These are phyloP conservation scores for Hedya salicella DNA, from an alignment of 2,888 invertebrate species.

Conservation along the genomic window DNA sequence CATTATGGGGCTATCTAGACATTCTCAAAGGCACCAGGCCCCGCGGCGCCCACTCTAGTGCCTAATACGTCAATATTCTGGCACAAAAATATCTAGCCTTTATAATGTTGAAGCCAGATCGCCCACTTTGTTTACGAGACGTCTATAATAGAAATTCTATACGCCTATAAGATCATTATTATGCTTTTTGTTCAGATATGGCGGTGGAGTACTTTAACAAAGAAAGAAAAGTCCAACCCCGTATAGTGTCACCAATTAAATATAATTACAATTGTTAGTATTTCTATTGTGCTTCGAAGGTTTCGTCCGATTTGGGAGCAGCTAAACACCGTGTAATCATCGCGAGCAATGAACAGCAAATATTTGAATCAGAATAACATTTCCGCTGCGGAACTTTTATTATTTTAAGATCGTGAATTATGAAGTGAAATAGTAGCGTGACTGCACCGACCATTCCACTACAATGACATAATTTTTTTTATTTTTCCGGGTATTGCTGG, in stretches of 20 bases:
- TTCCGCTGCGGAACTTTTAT: constrained; percentile 52
- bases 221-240: constrained; percentile 49
- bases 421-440: constrained; percentile 30
- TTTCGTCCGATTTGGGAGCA: constrained; percentile 55
- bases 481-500: no score
- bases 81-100: constrained; percentile 42
- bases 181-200: constrained; percentile 20
- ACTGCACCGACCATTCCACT: constrained; percentile 1
- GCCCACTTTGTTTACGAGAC: constrained; percentile 30
- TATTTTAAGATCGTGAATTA: constrained; percentile 44
- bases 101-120: constrained; percentile 19
- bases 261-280: constrained; percentile 61
- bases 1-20: constrained; percentile 54
- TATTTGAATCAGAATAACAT: constrained; percentile 55
- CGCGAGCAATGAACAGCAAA: constrained; percentile 56
- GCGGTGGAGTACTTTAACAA: constrained; percentile 27
- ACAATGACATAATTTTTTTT: not conserved
- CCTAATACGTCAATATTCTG: constrained; percentile 48
- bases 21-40: constrained; percentile 55
- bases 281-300: constrained; percentile 58
- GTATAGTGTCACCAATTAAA: constrained; percentile 64
- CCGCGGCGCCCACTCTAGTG: constrained; percentile 56
- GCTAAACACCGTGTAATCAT: constrained; percentile 62
- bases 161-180: constrained; percentile 22
- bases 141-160: constrained; percentile 30